Evolutionary conservation across 1,140 invertebrate species (phyloP), one percentile per base, ranked within the genome.

Genomic region (Eufriesea mexicana): DNA sequence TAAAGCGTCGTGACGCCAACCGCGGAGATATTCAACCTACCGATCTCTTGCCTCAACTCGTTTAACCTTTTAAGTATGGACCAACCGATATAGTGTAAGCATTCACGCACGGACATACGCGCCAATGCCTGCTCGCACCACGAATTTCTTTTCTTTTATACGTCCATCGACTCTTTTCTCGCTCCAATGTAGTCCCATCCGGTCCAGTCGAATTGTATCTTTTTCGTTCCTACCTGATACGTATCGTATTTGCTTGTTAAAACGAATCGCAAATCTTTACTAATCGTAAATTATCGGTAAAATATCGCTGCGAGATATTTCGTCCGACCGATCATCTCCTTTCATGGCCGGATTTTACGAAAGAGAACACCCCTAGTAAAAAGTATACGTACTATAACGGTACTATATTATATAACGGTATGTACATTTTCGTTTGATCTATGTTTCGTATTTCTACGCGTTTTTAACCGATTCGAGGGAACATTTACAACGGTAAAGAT

Each of bases 21-120:
- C 86, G 75, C 70, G 54, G 68, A 83, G 84, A 89, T 84, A 88
- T 87, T 90, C 84, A 86, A 89, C 85, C 84, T 86, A 84, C 79
- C 86, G 80, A 74, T 85, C 79, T 81, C 74, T 68, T 61, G 78
- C 66, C 77, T 77, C n/a, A 23, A 80, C 86, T 84, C 88, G 88
- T 73, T 86, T 81, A 84, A 83, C 79, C 80, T 80, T 83, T 86
- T 74, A 28, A 84, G 84, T 66, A 59, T 83, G 84, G 70, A 62
- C 81, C 64, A 57, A 70, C 51, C 66, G 81, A 78, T 71, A 70
- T 59, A 68, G 35, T n/a, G n/a, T 0, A n/a, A 7, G 9, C 10
- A 14, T 2, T 5, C 16, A 45, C 9, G 47, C n/a, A 28, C 14
- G 2, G 0, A 55, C 18, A 20, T 7, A 54, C 54, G 54, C 54